Evolutionary conservation across 92 coral and sea anemone species (phyloP).

Genomic region (Hydrozoanthus gracilis): DNA sequence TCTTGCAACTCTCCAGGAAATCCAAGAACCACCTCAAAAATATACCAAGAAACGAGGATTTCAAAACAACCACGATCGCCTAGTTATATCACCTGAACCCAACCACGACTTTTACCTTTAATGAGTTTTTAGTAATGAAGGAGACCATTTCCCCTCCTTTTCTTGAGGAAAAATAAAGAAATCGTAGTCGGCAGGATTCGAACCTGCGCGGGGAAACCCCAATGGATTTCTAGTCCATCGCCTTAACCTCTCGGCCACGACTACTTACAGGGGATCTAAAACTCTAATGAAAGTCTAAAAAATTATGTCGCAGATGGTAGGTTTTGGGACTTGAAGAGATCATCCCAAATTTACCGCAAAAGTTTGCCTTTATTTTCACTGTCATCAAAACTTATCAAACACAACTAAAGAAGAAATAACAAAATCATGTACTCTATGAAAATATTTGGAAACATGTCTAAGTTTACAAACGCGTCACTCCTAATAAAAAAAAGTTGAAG

Average conservation of each 20-base stretch:
- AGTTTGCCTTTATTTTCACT: too few species aligned
- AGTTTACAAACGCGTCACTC: too few species aligned
- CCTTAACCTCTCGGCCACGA: not conserved
- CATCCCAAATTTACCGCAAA: conserved; percentile 7
- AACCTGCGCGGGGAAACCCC: not conserved
- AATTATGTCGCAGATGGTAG: not conserved
- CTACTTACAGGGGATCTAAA: not conserved
- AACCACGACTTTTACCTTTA: not conserved
- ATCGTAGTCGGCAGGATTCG: not conserved
- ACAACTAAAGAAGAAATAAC: too few species aligned
- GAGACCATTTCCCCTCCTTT: too few species aligned
- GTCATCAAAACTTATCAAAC: too few species aligned
- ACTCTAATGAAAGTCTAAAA: not conserved
- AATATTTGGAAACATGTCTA: too few species aligned
- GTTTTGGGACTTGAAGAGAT: not conserved
- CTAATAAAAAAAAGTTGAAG: too few species aligned
- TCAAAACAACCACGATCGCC: not conserved
- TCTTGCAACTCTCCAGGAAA: not conserved
- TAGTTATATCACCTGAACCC: not conserved
- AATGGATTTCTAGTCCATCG: not conserved
- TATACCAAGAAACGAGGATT: too few species aligned
- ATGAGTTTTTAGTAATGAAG: too few species aligned
- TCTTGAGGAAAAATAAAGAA: too few species aligned
- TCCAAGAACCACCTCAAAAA: not conserved
- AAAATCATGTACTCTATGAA: too few species aligned